These are phyloP conservation scores for Phragmatobia fuliginosa DNA, from an alignment of 2,888 invertebrate species.

Conservation along the genomic window DNA sequence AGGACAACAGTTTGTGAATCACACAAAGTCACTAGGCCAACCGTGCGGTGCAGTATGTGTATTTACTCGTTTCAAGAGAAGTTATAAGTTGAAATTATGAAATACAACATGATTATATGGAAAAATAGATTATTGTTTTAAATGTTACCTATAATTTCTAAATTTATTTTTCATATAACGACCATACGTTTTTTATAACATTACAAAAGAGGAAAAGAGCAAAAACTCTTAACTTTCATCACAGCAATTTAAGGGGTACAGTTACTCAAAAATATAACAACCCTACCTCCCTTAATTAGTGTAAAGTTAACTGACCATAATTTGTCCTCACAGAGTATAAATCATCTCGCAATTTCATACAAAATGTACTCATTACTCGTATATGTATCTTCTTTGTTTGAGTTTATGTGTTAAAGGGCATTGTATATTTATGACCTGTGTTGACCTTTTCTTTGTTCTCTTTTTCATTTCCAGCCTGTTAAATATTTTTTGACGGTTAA, in stretches of 20 bases:
- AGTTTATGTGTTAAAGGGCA: slow-evolving; percentile 7
- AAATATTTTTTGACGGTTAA: background rate
- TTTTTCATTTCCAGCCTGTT: background rate
- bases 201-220: background rate
- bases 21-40: no score
- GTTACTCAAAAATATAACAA: slow-evolving; percentile 30
- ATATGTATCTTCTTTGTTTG: slow-evolving; percentile 13
- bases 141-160: background rate
- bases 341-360: slow-evolving; percentile 30
- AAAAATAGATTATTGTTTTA: background rate
- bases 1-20: no score
- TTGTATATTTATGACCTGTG: background rate
- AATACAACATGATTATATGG: background rate
- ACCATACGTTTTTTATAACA: no score
- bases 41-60: no score
- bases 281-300: slow-evolving; percentile 32
- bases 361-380: slow-evolving; percentile 24
- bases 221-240: slow-evolving; percentile 17
- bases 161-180: no score
- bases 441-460: background rate
- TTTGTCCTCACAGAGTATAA: slow-evolving; percentile 26
- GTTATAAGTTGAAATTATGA: no score
- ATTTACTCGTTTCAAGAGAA: no score
- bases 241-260: slow-evolving; percentile 17
- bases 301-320: slow-evolving; percentile 33